Base-by-base conservation (phyloP, 2,888 invertebrate species). In the Watsonalla binaria region DNA sequence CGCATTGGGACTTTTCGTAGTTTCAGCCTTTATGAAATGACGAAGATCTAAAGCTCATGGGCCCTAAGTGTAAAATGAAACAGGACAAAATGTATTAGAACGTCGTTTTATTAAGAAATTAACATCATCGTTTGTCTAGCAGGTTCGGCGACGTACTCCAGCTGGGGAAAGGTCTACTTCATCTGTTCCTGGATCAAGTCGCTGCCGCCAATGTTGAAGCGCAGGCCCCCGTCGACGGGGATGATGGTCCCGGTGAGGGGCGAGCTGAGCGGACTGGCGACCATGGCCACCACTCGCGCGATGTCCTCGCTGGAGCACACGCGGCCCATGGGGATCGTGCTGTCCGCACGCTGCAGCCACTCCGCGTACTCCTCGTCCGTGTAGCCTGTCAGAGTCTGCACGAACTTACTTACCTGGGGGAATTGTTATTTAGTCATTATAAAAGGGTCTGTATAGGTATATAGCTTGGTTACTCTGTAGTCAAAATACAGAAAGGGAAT, bases 231-330 rank as follows among this genome's bases (percentile, higher is more conserved):
- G 39, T 76, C 76, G 5, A 77, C 69, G 5, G 60, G 66, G 4
- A 76, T 54, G 11, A 69, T 46, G 6, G 66, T 94, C 0, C 97
- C 98, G 0, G 98, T 98, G 37, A 95, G 94, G 74, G 95, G 96
- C 57, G 95, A 94, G n/a, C 96, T 93, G 60, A 93, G 92, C 51
- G 95, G 94, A 53, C 96, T 95, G 7, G 97, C 97, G 51, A 98
- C 88, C 80, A 96, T 97, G 6, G 93, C 93, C 57, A 98, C 96
- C 4, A 95, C 92, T 54, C 92, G 92, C 0, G 98, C 97, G 2
- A 97, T 95, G 87, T 98, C 97, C 5, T 92, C 91, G 0, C 63
- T 62, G 8, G 46, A 13, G 50, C 76, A 75, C 33, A 47, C 63
- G 35, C 54, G 51, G 0, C 69, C 62, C 74, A 76, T 62, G 0